Percentiles rank a stretch among this genome's conserved stretches.
Evolutionary conservation across 2,113 vertebrate genomes (phyloP).

Genomic region (Oncorhynchus tshawytscha): DNA sequence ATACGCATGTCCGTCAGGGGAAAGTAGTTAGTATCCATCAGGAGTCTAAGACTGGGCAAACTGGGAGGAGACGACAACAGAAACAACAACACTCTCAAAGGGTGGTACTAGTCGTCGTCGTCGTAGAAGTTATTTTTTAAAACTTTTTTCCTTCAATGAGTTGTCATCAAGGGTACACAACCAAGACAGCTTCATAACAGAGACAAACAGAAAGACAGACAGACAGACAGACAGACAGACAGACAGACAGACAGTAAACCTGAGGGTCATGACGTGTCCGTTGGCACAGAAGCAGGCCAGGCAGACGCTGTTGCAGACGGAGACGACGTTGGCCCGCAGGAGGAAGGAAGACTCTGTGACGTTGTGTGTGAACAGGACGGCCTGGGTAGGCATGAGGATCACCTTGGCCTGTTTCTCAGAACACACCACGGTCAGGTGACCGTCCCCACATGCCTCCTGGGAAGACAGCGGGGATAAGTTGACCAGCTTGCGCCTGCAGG

Average conservation of each 20-base stretch:
- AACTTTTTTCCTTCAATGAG: no score
- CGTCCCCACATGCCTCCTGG: slow-evolving; percentile 84
- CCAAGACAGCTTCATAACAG: no score
- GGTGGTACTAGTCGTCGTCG: no score
- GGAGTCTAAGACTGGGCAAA: slow-evolving; percentile 90
- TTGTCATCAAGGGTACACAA: no score
- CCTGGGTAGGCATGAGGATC: slow-evolving; percentile 95
- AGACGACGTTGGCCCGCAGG: slow-evolving; percentile 87
- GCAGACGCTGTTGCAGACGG: slow-evolving; percentile 87
- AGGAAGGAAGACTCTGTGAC: slow-evolving; percentile 98
- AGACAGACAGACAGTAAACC: slow-evolving; percentile 64
- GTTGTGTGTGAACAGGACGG: slow-evolving; percentile 93
- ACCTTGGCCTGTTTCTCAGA: slow-evolving; percentile 99
- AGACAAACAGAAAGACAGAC: not conserved
- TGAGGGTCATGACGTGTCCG: slow-evolving; percentile 96
- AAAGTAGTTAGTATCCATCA: slow-evolving; percentile 94
- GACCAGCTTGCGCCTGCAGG: slow-evolving; percentile 84
- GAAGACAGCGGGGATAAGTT: slow-evolving; percentile 85
- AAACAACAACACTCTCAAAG: not conserved
- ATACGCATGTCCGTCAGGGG: slow-evolving; percentile 96
- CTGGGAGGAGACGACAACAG: slow-evolving; percentile 62
- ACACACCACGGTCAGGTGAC: slow-evolving; percentile 92
- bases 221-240: not conserved
- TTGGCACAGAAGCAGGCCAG: slow-evolving; percentile 97
- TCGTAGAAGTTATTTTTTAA: no score